A percentile compares a stretch with the other conserved stretches of the same genome.
Conservation (phyloP, 2,797 vertebrate species). For the Tauraco hartlaubi region DNA sequence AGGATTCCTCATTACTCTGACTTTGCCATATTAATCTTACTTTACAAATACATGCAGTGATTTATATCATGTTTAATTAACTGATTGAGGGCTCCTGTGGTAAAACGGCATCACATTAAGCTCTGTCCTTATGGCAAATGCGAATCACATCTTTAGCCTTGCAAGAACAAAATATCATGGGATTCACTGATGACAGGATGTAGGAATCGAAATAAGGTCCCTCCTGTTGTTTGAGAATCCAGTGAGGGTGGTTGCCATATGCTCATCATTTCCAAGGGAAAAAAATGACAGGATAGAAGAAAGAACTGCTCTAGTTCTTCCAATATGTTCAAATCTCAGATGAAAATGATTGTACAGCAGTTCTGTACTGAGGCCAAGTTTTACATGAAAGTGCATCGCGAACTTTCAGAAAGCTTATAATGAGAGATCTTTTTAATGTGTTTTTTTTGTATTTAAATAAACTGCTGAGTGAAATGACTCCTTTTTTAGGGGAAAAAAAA, state of each 20-base stretch:
- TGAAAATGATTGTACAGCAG: conserved; percentile 81
- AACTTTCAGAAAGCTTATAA: conserved; percentile 78
- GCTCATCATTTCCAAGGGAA: conserved; percentile 88
- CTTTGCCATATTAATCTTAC: conserved; percentile 84
- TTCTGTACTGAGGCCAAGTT: conserved; percentile 82
- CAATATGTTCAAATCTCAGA: conserved; percentile 94
- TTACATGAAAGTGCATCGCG: conserved; percentile 78
- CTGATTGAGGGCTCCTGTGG: conserved; percentile 85
- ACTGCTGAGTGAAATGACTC: conserved; percentile 27
- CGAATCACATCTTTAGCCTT: conserved; percentile 85
- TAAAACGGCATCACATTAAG: conserved; percentile 84
- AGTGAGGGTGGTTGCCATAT: conserved; percentile 94
- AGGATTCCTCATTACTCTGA: conserved; percentile 79
- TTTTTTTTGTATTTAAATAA: conserved; percentile 61
- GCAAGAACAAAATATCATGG: conserved; percentile 85
- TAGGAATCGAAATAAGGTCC: conserved; percentile 88
- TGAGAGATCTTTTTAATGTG: conserved; percentile 56
- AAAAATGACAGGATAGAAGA: conserved; percentile 92
- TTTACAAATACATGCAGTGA: conserved; percentile 83
- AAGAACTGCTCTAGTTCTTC: conserved; percentile 86
- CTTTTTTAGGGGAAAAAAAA: not conserved
- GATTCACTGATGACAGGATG: conserved; percentile 90
- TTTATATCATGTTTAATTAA: conserved; percentile 90
- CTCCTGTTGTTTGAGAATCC: conserved; percentile 90
- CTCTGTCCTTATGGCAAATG: conserved; percentile 85